Evolutionary conservation across 2,113 vertebrate genomes (phyloP).

Genomic region (Beaufortia kweichowensis): DNA sequence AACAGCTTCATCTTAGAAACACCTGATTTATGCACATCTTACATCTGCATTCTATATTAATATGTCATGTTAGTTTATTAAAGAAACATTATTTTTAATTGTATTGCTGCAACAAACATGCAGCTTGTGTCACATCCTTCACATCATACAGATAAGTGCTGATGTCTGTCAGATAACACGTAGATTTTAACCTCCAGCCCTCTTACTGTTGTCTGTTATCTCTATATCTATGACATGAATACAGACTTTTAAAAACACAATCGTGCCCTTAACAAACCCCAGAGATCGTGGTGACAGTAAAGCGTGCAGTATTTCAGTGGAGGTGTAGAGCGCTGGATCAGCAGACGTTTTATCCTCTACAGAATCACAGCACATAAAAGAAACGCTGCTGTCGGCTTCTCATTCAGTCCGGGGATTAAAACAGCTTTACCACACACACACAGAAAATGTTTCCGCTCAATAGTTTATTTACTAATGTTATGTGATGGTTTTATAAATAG

Average conservation of each 20-base stretch:
- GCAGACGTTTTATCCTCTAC: conserved; percentile 65
- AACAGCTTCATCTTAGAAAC: too few relatives aligned
- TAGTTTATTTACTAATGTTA: not conserved
- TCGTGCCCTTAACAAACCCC: not conserved
- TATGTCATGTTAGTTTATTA: too few relatives aligned
- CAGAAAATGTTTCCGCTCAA: not conserved
- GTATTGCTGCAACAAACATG: too few relatives aligned
- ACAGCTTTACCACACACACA: conserved; percentile 57
- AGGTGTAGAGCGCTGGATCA: conserved; percentile 68
- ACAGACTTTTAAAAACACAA: not conserved
- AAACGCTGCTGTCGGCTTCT: conserved; percentile 71
- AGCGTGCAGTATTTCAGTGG: not conserved
- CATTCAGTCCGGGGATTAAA: conserved; percentile 76
- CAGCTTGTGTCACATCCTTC: not conserved
- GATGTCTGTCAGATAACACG: not conserved
- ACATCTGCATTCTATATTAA: too few relatives aligned
- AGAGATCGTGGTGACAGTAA: not conserved
- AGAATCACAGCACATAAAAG: conserved; percentile 72
- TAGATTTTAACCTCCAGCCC: not conserved
- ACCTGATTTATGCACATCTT: too few relatives aligned
- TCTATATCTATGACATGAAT: not conserved
- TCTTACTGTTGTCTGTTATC: not conserved
- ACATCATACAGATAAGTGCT: not conserved
- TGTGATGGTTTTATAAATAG: conserved; percentile 17
- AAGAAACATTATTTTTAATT: too few relatives aligned